Conservation (phyloP, 2,888 invertebrate species). For the Chelonus formosanus region DNA sequence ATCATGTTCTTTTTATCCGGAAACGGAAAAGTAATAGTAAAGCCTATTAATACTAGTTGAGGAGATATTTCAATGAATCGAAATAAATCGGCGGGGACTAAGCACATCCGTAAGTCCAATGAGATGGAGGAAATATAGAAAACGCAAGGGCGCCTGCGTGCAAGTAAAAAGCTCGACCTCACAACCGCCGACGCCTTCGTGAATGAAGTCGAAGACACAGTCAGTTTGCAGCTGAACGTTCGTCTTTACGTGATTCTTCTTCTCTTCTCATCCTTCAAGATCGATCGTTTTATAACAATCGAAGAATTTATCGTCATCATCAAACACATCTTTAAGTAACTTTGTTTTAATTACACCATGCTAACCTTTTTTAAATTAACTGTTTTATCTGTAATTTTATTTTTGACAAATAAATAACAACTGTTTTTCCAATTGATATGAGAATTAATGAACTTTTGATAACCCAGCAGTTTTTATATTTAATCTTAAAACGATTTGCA, state of each 20-base stretch:
- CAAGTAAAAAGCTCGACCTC: constrained; percentile 44
- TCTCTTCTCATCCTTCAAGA: constrained; percentile 36
- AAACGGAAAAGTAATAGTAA: constrained; percentile 42
- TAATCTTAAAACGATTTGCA: too few species aligned
- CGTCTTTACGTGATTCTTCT: constrained; percentile 47
- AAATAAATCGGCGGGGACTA: constrained; percentile 51
- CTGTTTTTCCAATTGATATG: too few species aligned
- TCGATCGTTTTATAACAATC: background rate
- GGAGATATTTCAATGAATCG: constrained; percentile 53
- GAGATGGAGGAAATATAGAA: constrained; percentile 14
- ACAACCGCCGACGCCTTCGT: constrained; percentile 56
- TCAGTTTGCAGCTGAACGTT: constrained; percentile 56
- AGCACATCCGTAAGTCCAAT: constrained; percentile 35
- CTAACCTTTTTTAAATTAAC: too few species aligned
- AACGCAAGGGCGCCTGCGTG: constrained; percentile 47
- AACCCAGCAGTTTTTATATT: too few species aligned
- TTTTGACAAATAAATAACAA: too few species aligned
- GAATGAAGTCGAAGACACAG: constrained; percentile 53
- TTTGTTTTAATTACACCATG: too few species aligned
- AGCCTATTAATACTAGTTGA: constrained; percentile 49
- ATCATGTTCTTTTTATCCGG: constrained; percentile 36
- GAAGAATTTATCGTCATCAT: background rate
- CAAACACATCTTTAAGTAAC: too few species aligned
- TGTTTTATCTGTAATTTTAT: too few species aligned
- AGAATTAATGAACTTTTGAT: too few species aligned